Percentiles rank a stretch among this genome's conserved stretches.
phyloP scores from a whole-genome alignment of 2,113 vertebrate genomes.

The Oryzias woworae region DNA sequence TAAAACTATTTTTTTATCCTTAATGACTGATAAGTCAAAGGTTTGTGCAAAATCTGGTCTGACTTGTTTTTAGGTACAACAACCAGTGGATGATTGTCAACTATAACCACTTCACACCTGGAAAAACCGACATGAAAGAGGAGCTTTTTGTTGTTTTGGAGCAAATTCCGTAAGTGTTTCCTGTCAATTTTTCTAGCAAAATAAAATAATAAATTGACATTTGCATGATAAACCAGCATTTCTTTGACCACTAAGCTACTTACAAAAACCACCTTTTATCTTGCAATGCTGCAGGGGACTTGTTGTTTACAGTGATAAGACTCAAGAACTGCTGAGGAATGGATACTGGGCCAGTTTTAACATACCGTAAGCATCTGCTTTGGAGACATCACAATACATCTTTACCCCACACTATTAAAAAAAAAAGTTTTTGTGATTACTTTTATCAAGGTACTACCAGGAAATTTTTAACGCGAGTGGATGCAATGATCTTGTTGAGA shows the following conservation, averaged over 20 bases:
- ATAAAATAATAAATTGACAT: not conserved
- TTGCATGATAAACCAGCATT: not conserved
- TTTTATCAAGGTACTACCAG: slow-evolving; percentile 80
- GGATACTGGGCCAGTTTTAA: slow-evolving; percentile 98
- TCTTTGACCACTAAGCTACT: not conserved
- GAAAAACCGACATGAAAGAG: slow-evolving; percentile 32
- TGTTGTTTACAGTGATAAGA: slow-evolving; percentile 80
- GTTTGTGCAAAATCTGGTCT: not conserved
- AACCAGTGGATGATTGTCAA: slow-evolving; percentile 99
- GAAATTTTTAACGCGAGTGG: slow-evolving; percentile 89
- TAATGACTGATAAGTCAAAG: not conserved
- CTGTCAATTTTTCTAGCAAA: not conserved
- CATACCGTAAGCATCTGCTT: slow-evolving; percentile 83
- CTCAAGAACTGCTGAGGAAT: slow-evolving; percentile 80
- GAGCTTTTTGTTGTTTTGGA: slow-evolving; percentile 86
- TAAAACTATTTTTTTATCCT: not conserved
- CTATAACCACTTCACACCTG: slow-evolving; percentile 83
- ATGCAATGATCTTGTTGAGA: slow-evolving; percentile 80
- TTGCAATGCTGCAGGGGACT: slow-evolving; percentile 72
- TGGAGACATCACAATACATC: not conserved
- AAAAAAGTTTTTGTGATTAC: not conserved
- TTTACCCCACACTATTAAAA: not conserved
- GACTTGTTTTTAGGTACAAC: slow-evolving; percentile 83
- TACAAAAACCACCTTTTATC: not conserved
- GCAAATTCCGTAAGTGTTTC: slow-evolving; percentile 89